phyloP scores from a whole-genome alignment of 2,797 vertebrate genomes.

The Stomatorhinus walkeri region DNA sequence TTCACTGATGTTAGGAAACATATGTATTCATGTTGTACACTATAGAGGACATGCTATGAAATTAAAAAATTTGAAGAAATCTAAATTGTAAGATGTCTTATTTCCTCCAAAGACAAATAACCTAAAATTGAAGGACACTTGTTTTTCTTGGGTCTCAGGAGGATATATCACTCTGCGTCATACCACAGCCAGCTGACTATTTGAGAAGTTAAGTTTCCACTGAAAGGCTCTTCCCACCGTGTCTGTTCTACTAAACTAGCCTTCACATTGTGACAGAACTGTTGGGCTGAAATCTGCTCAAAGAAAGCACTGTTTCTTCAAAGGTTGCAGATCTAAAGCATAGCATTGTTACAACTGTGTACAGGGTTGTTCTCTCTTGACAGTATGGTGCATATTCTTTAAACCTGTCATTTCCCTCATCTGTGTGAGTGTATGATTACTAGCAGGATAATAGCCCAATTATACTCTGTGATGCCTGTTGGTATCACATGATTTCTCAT shows the following conservation, averaged over 20 bases:
- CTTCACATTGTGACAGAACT: background rate
- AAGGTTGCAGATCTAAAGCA: background rate
- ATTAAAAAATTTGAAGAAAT: too few species aligned
- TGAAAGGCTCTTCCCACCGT: background rate
- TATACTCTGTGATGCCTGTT: slow-evolving; percentile 46
- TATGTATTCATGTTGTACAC: too few species aligned
- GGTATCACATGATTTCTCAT: slow-evolving; percentile 50
- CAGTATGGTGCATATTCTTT: slow-evolving; percentile 25
- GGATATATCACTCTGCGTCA: background rate
- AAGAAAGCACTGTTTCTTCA: slow-evolving; percentile 6
- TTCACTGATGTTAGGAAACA: too few species aligned
- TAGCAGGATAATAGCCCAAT: slow-evolving; percentile 57
- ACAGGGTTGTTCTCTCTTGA: slow-evolving; percentile 30
- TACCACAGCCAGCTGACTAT: background rate
- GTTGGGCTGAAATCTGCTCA: background rate
- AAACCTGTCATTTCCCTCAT: slow-evolving; percentile 26
- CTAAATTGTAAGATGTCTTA: too few species aligned
- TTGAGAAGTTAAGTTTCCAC: background rate
- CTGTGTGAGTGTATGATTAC: slow-evolving; percentile 42
- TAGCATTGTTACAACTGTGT: background rate
- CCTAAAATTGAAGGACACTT: too few species aligned
- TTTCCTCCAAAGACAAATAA: too few species aligned
- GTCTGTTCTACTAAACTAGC: background rate
- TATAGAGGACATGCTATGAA: too few species aligned
- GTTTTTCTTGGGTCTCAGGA: too few species aligned